Percentiles rank a stretch among this genome's conserved stretches.
Evolutionary conservation across 2,888 invertebrate species (phyloP).

Genomic region (Aspidapion aeneum): DNA sequence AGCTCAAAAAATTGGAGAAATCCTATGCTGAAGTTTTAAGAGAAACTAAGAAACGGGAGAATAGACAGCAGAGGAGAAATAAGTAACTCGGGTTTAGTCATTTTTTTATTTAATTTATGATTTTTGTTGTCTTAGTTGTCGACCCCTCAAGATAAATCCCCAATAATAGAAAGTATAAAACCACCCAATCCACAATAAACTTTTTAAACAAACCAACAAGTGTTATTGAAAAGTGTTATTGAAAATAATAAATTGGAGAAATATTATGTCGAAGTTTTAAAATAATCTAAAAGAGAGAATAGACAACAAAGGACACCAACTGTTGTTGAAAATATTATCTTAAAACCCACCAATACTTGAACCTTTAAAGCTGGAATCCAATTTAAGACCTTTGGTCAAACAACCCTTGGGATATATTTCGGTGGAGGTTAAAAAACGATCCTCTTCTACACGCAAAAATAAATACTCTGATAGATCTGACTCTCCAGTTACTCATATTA

Average conservation of each 20-base stretch:
- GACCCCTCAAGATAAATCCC: constrained; percentile 64
- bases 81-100: constrained; percentile 11
- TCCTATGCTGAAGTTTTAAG: constrained; percentile 83
- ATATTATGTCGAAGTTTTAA: no score
- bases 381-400: constrained; percentile 63
- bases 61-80: constrained; percentile 31
- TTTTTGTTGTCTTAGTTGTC: constrained; percentile 61
- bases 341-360: constrained; percentile 44
- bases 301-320: no score
- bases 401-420: constrained; percentile 71
- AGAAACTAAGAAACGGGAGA: constrained; percentile 49
- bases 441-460: constrained; percentile 62
- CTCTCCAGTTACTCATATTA: constrained; percentile 60
- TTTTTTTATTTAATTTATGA: background rate
- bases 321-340: constrained; percentile 52
- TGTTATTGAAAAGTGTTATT: no score
- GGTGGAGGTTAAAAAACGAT: constrained; percentile 62
- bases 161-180: no score
- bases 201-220: no score
- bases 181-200: no score
- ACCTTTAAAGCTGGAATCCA: constrained; percentile 48
- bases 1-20: constrained; percentile 74
- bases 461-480: constrained; percentile 60
- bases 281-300: no score
- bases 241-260: no score